A percentile compares a stretch with the other conserved stretches of the same genome.
Evolutionary conservation across 2,888 invertebrate species (phyloP).

Genomic region (Epinotia brunnichana): DNA sequence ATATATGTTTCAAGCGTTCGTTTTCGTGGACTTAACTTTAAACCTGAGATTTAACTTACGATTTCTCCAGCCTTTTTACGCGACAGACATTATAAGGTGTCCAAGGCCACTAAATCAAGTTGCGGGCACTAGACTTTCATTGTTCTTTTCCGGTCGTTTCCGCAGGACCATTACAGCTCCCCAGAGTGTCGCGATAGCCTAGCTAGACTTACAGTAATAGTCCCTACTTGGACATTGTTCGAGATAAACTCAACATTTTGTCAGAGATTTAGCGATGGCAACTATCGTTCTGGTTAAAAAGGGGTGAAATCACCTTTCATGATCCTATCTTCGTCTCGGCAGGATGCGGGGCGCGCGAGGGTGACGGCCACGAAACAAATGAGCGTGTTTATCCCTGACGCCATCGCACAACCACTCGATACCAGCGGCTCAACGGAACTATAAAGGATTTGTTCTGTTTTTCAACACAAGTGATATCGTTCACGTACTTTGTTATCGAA

Average conservation of each 20-base stretch:
- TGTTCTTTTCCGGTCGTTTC: constrained; percentile 70
- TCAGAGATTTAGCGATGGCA: constrained; percentile 42
- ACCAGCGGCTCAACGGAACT: constrained; percentile 52
- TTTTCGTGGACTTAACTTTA: constrained; percentile 5
- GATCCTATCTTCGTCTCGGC: constrained; percentile 78
- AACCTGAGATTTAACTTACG: constrained; percentile 19
- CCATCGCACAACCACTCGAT: constrained; percentile 53
- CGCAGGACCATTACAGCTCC: constrained; percentile 72
- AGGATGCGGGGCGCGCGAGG: constrained; percentile 52
- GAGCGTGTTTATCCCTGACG: constrained; percentile 50
- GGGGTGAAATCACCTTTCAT: constrained; percentile 66
- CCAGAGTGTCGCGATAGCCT: constrained; percentile 61
- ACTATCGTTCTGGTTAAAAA: constrained; percentile 36
- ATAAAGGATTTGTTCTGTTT: constrained; percentile 41
- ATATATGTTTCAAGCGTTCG: no score
- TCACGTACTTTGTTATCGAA: constrained; percentile 28
- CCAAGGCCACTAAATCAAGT: constrained; percentile 71
- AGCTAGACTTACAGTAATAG: constrained; percentile 63
- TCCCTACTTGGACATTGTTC: constrained; percentile 55
- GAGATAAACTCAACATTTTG: constrained; percentile 53
- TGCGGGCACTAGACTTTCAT: constrained; percentile 64
- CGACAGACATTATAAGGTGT: constrained; percentile 62
- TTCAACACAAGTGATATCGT: constrained; percentile 39
- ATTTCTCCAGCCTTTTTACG: constrained; percentile 28
- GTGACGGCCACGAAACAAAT: constrained; percentile 53